A percentile compares a stretch with the other conserved stretches of the same genome.
These are phyloP conservation scores for Andrena chrysosceles DNA, from an alignment of 2,888 invertebrate genomes.

Conservation along the genomic window DNA sequence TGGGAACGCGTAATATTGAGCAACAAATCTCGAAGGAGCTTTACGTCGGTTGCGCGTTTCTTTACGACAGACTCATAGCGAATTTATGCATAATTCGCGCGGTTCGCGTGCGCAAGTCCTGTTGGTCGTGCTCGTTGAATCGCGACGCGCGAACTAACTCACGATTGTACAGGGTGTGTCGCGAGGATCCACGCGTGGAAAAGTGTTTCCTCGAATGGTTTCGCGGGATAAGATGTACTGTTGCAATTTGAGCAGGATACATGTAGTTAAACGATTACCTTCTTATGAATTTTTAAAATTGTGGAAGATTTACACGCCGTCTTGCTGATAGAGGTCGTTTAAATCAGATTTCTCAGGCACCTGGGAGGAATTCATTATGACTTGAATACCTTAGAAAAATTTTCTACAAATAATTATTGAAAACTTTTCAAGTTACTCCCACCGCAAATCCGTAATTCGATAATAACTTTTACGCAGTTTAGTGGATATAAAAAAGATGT, in stretches of 20 bases:
- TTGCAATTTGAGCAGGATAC: background rate
- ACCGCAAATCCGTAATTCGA: too few species aligned
- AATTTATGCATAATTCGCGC: slow-evolving; percentile 43
- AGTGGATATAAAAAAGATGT: too few species aligned
- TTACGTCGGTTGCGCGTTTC: slow-evolving; percentile 5
- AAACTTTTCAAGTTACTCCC: too few species aligned
- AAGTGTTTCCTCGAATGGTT: background rate
- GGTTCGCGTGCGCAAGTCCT: slow-evolving; percentile 31
- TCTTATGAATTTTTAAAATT: too few species aligned
- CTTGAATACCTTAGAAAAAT: too few species aligned
- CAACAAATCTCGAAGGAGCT: slow-evolving; percentile 24
- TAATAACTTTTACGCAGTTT: too few species aligned
- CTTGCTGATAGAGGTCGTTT: too few species aligned
- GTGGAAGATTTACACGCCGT: too few species aligned
- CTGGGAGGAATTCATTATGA: too few species aligned
- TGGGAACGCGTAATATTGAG: slow-evolving; percentile 20
- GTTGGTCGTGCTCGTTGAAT: slow-evolving; percentile 12
- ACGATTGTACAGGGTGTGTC: background rate
- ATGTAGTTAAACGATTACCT: background rate
- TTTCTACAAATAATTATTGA: too few species aligned
- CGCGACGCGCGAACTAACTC: background rate
- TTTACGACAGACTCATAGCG: background rate
- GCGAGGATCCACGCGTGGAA: background rate
- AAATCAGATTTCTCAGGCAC: too few species aligned
- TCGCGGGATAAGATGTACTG: background rate